Base-by-base conservation (phyloP, 2,797 vertebrate genomes). In the Pangasius mekongensis region DNA sequence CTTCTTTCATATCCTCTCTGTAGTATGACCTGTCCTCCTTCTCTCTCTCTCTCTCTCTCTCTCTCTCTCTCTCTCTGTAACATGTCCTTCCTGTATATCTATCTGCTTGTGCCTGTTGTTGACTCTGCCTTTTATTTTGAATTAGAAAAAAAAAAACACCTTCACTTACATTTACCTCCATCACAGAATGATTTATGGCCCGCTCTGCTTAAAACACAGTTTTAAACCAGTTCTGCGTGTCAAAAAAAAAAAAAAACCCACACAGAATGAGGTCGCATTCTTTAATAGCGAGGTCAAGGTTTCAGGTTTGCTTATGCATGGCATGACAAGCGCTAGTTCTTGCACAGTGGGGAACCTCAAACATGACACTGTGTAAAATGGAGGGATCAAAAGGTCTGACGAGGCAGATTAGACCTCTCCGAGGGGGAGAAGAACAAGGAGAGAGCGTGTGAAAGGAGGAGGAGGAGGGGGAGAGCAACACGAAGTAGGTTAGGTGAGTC, bases 361-460 rank as follows among this genome's bases (percentile, higher is more conserved):
- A 76, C 36, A 62, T 62, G 71, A 86, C 85, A 86, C 73, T 20
- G 54, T 6, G n/a, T 77, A 77, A 76, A 86, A 86, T 62, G 36
- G 27, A 84, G n/a, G 39, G 85, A 86, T 86, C 85, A 86, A 77
- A 86, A 86, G 85, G 85, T 86, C 71, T 86, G 85, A 86, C 18
- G 54, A 77, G 85, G 33, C 16, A 62, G 56, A 86, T 77, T 77
- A 74, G 84, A 83, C 60, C 81, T 83, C 27, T 83, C 81, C 5
- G 39, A 83, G 82, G 43, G n/a, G 62, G 54, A 22, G 56, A 18
- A 76, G 71, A 64, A 76, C 84, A 62, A 62, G 54, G 56, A 76
- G 27, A 33, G 73, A 60, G 69, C 0, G 10, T 5, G 67, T 8
- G 69, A 52, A 33, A 85, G 22, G 3, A 36, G 18, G 10, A 56